These are phyloP conservation scores for Lethocerus indicus DNA, from an alignment of 1,140 invertebrate species.

Conservation along the genomic window DNA sequence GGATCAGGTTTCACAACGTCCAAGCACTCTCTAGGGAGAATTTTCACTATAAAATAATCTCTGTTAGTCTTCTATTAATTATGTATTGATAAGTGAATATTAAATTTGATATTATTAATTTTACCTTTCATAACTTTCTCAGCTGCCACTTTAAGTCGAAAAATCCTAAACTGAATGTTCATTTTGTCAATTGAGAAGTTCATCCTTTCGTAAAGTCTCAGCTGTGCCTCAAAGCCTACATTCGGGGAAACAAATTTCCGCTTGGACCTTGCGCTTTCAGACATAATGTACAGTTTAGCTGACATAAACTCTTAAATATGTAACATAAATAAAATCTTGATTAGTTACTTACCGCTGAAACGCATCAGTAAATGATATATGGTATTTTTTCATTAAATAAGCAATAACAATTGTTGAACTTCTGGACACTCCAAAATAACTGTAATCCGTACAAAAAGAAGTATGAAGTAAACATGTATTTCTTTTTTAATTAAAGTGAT, in stretches of 20 bases:
- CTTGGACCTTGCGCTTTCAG: slow-evolving; percentile 38
- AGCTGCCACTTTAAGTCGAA: slow-evolving; percentile 56
- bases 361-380: slow-evolving; percentile 49
- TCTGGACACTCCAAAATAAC: slow-evolving; percentile 70
- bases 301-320: not conserved
- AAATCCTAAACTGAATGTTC: slow-evolving; percentile 56
- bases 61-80: not conserved
- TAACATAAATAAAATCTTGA: slow-evolving; percentile 4
- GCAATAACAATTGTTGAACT: slow-evolving; percentile 68
- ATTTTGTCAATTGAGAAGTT: slow-evolving; percentile 46
- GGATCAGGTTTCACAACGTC: slow-evolving; percentile 66
- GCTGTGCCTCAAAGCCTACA: slow-evolving; percentile 53
- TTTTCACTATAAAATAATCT: slow-evolving; percentile 40
- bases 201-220: slow-evolving; percentile 62
- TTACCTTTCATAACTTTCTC: slow-evolving; percentile 56
- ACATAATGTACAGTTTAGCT: slow-evolving; percentile 15
- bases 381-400: slow-evolving; percentile 68
- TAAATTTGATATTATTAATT: not conserved
- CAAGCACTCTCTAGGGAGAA: slow-evolving; percentile 55
- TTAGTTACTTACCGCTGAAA: slow-evolving; percentile 30
- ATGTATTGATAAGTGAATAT: slow-evolving; percentile 5
- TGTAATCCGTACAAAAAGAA: slow-evolving; percentile 20
- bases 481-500: slow-evolving; percentile 4
- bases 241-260: slow-evolving; percentile 50
- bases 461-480: not conserved